These are phyloP conservation scores for Patella depressa DNA, from an alignment of 2,888 invertebrate genomes.

Conservation along the genomic window DNA sequence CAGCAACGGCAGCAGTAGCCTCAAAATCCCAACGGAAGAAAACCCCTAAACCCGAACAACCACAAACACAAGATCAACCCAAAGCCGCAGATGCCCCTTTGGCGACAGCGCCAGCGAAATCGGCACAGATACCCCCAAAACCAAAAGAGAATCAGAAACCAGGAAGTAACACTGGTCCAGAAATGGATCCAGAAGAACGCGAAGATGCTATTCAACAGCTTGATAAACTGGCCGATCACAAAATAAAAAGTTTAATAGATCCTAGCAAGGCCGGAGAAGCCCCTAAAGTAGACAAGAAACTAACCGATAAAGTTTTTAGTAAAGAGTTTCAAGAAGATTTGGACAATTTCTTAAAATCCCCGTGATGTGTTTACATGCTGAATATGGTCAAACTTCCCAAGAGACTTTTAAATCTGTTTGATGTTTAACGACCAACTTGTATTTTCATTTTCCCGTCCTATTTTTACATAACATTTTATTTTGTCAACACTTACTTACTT, in stretches of 20 bases:
- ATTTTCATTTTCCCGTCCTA: no score
- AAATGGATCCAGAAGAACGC: slow-evolving; percentile 10
- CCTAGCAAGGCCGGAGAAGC: slow-evolving; percentile 19
- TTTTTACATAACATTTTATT: no score
- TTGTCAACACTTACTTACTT: no score
- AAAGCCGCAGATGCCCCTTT: not conserved
- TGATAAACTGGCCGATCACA: slow-evolving; percentile 33
- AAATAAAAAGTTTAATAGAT: slow-evolving; percentile 26
- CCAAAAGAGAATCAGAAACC: not conserved
- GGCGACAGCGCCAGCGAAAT: not conserved
- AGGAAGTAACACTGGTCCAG: not conserved
- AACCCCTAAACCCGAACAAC: not conserved
- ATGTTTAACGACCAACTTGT: no score
- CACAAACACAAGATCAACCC: not conserved
- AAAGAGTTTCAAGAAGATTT: slow-evolving; percentile 33
- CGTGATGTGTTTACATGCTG: not conserved
- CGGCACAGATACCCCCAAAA: not conserved
- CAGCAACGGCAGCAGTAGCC: not conserved
- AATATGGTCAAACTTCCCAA: no score
- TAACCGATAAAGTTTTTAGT: slow-evolving; percentile 28
- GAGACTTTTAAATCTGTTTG: no score
- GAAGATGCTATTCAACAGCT: slow-evolving; percentile 25
- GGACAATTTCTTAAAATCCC: slow-evolving; percentile 31
- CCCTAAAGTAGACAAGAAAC: slow-evolving; percentile 21
- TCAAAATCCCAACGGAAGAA: not conserved